Evolutionary conservation across 2,888 invertebrate species (phyloP), one percentile per base, ranked within the genome.

Genomic region (Acanthococcus lagerstroemiae): DNA sequence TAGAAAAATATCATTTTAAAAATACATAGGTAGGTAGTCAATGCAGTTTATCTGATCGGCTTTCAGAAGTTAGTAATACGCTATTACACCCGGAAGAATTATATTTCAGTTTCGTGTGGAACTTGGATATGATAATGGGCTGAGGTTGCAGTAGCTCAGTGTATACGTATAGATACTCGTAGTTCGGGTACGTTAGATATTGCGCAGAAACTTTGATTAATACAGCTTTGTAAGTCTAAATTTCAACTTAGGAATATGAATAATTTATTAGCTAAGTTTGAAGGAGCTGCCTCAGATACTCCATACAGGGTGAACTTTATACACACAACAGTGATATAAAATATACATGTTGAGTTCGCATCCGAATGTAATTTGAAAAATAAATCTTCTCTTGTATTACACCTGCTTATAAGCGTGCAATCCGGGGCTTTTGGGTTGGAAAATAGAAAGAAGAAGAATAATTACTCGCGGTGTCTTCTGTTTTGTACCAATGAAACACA

Each of bases 221-320:
- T 45, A 45, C 4, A 45, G 46, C 46, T 45, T 45, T 45, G 46
- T 45, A 45, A 58, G n/a, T n/a, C n/a, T n/a, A n/a, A n/a, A n/a
- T n/a, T n/a, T n/a, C 45, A 58, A 45, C 58, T 45, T 45, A 58
- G 45, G 25, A 58, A 46, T 58, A 58, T 58, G 58, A 58, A 58
- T 58, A 58, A 58, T 58, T 58, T 58, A 58, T 58, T 58, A 58
- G 58, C 27, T n/a, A 58, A 58, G 58, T 58, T 58, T n/a, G n/a
- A n/a, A n/a, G n/a, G n/a, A n/a, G n/a, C n/a, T n/a, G n/a, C 37
- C 37, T 6, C 37, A 37, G 37, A 12, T 37, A 37, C 37, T 12
- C 37, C 37, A 37, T 37, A 37, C 15, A 37, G 6, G 37, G 37
- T 12, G 37, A 6, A 37, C 37, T 37, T 37, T n/a, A n/a, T n/a